These are phyloP conservation scores for Montipora cactus DNA, from an alignment of 64 coral and sea anemone species.

Conservation along the genomic window DNA sequence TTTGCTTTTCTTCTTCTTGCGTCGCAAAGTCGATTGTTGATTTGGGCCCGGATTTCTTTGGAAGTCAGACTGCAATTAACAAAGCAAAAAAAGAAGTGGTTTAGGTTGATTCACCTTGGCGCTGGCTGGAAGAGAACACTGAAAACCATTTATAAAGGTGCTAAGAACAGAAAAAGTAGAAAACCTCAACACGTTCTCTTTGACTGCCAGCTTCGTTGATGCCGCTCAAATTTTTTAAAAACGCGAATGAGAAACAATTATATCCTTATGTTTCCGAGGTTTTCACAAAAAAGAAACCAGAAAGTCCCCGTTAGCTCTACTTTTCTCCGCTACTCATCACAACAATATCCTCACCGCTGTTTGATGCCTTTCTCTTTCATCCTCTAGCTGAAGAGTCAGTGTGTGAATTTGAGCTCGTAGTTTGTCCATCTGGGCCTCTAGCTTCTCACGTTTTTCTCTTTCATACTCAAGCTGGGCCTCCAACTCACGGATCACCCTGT, in stretches of 20 bases:
- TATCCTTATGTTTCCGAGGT: too few species aligned
- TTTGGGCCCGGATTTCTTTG: constrained; percentile 9
- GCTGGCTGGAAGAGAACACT: too few species aligned
- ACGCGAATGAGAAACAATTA: too few species aligned
- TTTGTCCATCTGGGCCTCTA: constrained; percentile 97
- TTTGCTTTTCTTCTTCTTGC: constrained; percentile 95
- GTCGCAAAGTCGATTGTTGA: constrained; percentile 80
- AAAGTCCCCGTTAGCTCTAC: too few species aligned
- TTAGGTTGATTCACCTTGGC: too few species aligned
- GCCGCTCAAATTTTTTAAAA: too few species aligned
- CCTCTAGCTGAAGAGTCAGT: constrained; percentile 88
- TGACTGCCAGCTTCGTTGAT: too few species aligned
- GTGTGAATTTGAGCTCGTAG: constrained; percentile 94
- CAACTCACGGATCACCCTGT: constrained; percentile 86
- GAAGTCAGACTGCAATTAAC: constrained; percentile 14
- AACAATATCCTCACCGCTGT: neutral
- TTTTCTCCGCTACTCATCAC: too few species aligned
- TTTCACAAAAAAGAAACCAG: too few species aligned
- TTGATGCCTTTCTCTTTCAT: constrained; percentile 65
- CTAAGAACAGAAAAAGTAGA: too few species aligned
- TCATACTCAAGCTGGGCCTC: constrained; percentile 96
- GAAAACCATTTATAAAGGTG: too few species aligned
- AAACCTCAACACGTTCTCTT: too few species aligned
- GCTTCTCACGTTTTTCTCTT: constrained; percentile 84
- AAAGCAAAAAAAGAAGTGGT: neutral